Conservation (phyloP, 2,113 vertebrate species). For the Podarcis cretensis region DNA sequence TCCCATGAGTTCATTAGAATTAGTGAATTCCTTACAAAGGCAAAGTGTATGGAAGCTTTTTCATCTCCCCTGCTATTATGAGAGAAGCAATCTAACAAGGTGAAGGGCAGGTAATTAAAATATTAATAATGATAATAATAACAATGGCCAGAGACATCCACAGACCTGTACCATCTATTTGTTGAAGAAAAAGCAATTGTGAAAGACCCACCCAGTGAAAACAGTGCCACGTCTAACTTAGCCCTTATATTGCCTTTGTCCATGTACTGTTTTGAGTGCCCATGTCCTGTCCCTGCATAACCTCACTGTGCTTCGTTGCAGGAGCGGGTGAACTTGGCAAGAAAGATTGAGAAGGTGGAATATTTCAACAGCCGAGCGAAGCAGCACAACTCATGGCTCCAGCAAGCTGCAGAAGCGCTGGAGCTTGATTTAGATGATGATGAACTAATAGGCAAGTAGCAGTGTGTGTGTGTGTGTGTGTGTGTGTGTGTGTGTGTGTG, state of each 20-base stretch:
- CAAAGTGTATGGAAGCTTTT: no score
- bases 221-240: no score
- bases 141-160: no score
- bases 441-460: constrained; percentile 76
- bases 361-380: constrained; percentile 89
- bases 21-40: no score
- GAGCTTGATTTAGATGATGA: constrained; percentile 91
- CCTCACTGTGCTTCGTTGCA: constrained; percentile 57
- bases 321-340: constrained; percentile 89
- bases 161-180: no score
- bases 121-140: no score
- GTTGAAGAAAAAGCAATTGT: no score
- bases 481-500: neutral
- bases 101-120: no score
- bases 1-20: no score
- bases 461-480: neutral
- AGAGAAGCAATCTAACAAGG: no score
- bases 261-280: neutral
- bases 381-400: constrained; percentile 94
- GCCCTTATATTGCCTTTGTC: neutral
- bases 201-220: no score
- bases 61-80: no score
- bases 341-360: constrained; percentile 92
- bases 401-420: constrained; percentile 89
- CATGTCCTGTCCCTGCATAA: neutral